Conservation (phyloP, 1,140 invertebrate genomes). For the Centruroides sculpturatus region DNA sequence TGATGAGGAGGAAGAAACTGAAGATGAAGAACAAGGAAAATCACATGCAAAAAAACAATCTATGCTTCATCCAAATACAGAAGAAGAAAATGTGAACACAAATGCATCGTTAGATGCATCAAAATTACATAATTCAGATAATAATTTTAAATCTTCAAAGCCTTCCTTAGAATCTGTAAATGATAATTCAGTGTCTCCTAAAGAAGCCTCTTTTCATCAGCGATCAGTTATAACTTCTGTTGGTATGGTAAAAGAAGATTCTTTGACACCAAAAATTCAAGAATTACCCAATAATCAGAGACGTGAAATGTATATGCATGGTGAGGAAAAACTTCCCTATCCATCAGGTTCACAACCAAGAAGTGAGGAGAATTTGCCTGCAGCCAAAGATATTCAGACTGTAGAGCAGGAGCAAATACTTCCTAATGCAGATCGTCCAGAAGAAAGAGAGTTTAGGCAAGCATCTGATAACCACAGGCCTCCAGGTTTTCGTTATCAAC, state of each 20-base stretch:
- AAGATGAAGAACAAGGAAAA: constrained; percentile 5
- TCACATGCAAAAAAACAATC: neutral
- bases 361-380: no score
- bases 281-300: neutral
- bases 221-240: neutral
- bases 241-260: neutral
- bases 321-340: no score
- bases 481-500: no score
- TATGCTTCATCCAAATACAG: no score
- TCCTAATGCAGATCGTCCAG: neutral
- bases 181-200: neutral
- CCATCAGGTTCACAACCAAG: no score
- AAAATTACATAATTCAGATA: neutral
- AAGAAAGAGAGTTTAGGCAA: constrained; percentile 6
- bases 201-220: neutral
- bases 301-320: no score
- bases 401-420: no score
- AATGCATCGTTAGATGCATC: no score
- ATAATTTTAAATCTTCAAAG: neutral
- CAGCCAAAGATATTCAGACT: no score
- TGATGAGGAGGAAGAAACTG: neutral
- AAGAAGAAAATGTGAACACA: no score
- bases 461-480: neutral
- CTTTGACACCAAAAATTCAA: neutral
- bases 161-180: neutral